Percentiles rank a stretch among this genome's conserved stretches.
phyloP scores from a whole-genome alignment of 1,140 invertebrate genomes.

The Camponotus pennsylvanicus region DNA sequence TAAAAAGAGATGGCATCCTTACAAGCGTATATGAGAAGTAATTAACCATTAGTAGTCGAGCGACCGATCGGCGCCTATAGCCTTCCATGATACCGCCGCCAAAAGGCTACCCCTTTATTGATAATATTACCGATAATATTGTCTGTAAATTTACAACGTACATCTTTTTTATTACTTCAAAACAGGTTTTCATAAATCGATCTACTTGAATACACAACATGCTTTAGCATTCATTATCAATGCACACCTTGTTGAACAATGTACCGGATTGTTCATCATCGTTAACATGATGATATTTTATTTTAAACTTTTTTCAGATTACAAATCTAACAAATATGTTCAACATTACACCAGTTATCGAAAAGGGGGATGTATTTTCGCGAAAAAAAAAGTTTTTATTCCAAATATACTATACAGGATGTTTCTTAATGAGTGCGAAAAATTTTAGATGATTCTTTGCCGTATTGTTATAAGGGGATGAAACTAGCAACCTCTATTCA shows the following conservation, averaged over 20 bases:
- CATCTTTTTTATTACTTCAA: slow-evolving; percentile 10
- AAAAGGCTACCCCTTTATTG: slow-evolving; percentile 32
- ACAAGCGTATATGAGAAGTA: slow-evolving; percentile 77
- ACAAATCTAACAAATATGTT: no score
- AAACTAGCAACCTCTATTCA: no score
- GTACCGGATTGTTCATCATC: background rate
- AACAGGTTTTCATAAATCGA: slow-evolving; percentile 17
- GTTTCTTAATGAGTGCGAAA: no score
- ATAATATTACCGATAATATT: slow-evolving; percentile 39
- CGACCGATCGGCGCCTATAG: slow-evolving; percentile 71
- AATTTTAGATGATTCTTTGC: no score
- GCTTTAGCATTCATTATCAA: slow-evolving; percentile 5
- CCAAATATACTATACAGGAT: background rate
- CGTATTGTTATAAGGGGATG: no score
- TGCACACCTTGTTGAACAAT: slow-evolving; percentile 1
- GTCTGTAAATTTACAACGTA: slow-evolving; percentile 43
- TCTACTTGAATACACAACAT: slow-evolving; percentile 19
- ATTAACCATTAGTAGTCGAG: slow-evolving; percentile 76
- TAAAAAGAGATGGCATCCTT: slow-evolving; percentile 80
- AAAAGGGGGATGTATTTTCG: background rate
- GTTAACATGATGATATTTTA: background rate
- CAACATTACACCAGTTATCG: background rate
- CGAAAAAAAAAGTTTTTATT: background rate
- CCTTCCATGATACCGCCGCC: slow-evolving; percentile 16
- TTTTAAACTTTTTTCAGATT: background rate